These are phyloP conservation scores for Chrysomallon squamiferum DNA, from an alignment of 1,140 invertebrate species.

Conservation along the genomic window DNA sequence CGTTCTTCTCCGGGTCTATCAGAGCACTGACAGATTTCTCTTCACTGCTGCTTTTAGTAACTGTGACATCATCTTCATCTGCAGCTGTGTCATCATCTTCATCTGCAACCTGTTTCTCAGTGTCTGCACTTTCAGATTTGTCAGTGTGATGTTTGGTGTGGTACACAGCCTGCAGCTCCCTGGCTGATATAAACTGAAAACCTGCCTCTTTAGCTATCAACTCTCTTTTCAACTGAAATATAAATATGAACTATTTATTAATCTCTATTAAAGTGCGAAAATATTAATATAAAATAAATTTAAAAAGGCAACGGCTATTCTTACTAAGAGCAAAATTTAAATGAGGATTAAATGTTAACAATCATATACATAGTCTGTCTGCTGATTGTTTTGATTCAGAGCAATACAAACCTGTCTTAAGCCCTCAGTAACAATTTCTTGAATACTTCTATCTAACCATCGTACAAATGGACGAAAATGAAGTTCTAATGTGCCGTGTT, in stretches of 20 bases:
- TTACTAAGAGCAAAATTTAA: too few species aligned
- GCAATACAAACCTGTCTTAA: slow-evolving; percentile 53
- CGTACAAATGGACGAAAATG: slow-evolving; percentile 54
- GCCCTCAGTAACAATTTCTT: slow-evolving; percentile 55
- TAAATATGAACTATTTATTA: slow-evolving; percentile 9
- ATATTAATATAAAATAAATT: too few species aligned
- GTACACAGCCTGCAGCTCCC: slow-evolving; percentile 38
- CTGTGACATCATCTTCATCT: slow-evolving; percentile 15
- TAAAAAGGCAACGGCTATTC: too few species aligned
- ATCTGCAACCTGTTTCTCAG: neutral
- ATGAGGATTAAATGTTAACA: too few species aligned
- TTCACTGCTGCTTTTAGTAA: slow-evolving; percentile 17
- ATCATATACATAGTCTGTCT: too few species aligned
- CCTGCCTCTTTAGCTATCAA: slow-evolving; percentile 54
- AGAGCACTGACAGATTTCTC: slow-evolving; percentile 6
- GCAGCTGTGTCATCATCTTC: slow-evolving; percentile 1
- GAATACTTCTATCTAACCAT: slow-evolving; percentile 58
- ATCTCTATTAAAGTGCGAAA: too few species aligned
- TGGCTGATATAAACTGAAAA: slow-evolving; percentile 54
- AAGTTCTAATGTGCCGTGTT: slow-evolving; percentile 38
- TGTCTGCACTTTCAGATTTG: neutral
- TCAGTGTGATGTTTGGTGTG: slow-evolving; percentile 10
- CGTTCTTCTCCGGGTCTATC: slow-evolving; percentile 35
- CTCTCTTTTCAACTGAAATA: slow-evolving; percentile 54
- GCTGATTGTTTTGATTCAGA: too few species aligned